These are phyloP conservation scores for Alosa sapidissima DNA, from an alignment of 2,797 vertebrate species.

Conservation along the genomic window DNA sequence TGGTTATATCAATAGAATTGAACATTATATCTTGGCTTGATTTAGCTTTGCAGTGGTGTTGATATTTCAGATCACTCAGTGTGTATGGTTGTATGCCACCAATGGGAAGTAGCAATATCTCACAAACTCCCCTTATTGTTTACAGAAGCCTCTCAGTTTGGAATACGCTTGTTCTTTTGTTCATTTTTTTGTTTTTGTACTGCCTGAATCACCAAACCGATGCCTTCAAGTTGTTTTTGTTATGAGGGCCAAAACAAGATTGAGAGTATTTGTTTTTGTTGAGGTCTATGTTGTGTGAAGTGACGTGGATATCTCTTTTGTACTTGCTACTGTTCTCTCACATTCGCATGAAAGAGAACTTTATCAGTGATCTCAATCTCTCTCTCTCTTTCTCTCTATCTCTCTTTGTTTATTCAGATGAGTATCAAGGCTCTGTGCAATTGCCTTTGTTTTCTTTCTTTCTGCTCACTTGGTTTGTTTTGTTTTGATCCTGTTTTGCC, in stretches of 20 bases:
- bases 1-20: background rate
- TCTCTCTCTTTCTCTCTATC: slow-evolving; percentile 14
- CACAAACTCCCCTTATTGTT: slow-evolving; percentile 13
- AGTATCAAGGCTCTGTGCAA: slow-evolving; percentile 34
- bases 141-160: slow-evolving; percentile 12
- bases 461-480: slow-evolving; percentile 47
- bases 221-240: slow-evolving; percentile 68
- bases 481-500: slow-evolving; percentile 55
- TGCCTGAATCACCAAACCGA: slow-evolving; percentile 71
- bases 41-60: background rate
- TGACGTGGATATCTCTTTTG: slow-evolving; percentile 44
- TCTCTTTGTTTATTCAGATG: slow-evolving; percentile 40
- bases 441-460: slow-evolving; percentile 37
- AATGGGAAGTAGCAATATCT: slow-evolving; percentile 23
- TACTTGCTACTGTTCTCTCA: slow-evolving; percentile 36
- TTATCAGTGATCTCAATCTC: slow-evolving; percentile 27
- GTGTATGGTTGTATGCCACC: background rate
- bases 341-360: slow-evolving; percentile 35
- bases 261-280: slow-evolving; percentile 40
- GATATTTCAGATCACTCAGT: background rate
- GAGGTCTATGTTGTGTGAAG: slow-evolving; percentile 39
- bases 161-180: slow-evolving; percentile 35
- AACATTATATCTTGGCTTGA: background rate
- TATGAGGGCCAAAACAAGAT: slow-evolving; percentile 46
- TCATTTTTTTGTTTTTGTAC: slow-evolving; percentile 50